Conservation (phyloP, 1,140 invertebrate genomes). For the Brachionus manjavacas region DNA sequence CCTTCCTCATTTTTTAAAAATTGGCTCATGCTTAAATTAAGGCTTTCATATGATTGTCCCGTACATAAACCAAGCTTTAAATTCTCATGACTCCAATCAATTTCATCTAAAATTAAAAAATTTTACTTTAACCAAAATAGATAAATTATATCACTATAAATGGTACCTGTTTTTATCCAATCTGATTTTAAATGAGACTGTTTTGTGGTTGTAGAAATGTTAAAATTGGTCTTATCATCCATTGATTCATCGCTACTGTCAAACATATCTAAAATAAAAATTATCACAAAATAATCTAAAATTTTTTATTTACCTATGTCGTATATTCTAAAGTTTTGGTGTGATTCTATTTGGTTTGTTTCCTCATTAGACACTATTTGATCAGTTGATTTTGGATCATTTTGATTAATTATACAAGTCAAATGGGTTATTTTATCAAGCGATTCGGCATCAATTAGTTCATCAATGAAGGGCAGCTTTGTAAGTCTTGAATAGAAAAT, state of each 20-base stretch:
- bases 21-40: constrained; percentile 3
- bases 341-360: not conserved
- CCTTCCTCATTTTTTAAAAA: not conserved
- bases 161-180: constrained; percentile 26
- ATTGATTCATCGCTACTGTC: not conserved
- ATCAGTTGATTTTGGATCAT: not conserved
- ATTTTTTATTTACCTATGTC: not conserved
- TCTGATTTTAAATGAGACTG: not conserved
- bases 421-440: not conserved
- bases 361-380: constrained; percentile 7
- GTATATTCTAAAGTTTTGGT: not conserved
- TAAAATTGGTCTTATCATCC: not conserved
- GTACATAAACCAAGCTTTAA: not conserved
- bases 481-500: not conserved
- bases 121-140: too few relatives aligned
- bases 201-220: not conserved
- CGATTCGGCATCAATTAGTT: not conserved
- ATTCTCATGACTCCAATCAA: constrained; percentile 28
- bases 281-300: not conserved
- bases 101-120: not conserved
- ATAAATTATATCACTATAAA: too few relatives aligned
- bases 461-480: not conserved
- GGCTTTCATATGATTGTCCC: constrained; percentile 6
- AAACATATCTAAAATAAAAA: not conserved
- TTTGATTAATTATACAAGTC: not conserved